phyloP scores from a whole-genome alignment of 2,888 invertebrate species.

The Tortricodes alternella region DNA sequence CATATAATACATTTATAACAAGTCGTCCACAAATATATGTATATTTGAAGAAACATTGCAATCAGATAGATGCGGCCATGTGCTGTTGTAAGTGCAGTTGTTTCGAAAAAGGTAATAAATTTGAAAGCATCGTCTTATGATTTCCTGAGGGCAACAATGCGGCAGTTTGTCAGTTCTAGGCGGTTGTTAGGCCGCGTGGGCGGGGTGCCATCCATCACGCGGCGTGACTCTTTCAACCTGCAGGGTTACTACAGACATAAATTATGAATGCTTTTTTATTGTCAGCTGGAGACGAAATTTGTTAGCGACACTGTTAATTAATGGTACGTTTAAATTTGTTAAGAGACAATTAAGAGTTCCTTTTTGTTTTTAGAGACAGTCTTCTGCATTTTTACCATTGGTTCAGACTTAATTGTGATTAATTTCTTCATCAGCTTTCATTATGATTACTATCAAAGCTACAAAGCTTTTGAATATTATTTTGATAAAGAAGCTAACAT shows the following conservation, averaged over 20 bases:
- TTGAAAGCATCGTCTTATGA: constrained; percentile 62
- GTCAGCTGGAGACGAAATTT: constrained; percentile 72
- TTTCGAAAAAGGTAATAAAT: constrained; percentile 59
- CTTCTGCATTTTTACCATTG: not conserved
- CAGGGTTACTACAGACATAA: constrained; percentile 69
- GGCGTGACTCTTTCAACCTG: constrained; percentile 81
- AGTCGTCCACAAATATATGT: not conserved
- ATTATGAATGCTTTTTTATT: constrained; percentile 68
- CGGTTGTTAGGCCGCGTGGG: constrained; percentile 69
- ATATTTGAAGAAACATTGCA: constrained; percentile 33
- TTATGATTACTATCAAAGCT: too few relatives aligned
- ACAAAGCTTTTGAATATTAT: too few relatives aligned
- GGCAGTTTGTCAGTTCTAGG: constrained; percentile 75
- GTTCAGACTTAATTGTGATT: not conserved
- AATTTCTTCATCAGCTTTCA: too few relatives aligned
- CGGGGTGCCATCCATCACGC: constrained; percentile 77
- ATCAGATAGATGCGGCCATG: constrained; percentile 37
- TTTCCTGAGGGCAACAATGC: constrained; percentile 63
- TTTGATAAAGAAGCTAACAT: not conserved
- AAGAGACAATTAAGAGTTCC: constrained; percentile 34
- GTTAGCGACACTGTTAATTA: constrained; percentile 74
- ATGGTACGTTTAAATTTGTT: constrained; percentile 58
- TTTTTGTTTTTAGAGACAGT: constrained; percentile 2
- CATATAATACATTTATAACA: not conserved
- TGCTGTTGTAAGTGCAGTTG: constrained; percentile 40